phyloP scores from a whole-genome alignment of 2,113 vertebrate species.

The Aegithalos caudatus region DNA sequence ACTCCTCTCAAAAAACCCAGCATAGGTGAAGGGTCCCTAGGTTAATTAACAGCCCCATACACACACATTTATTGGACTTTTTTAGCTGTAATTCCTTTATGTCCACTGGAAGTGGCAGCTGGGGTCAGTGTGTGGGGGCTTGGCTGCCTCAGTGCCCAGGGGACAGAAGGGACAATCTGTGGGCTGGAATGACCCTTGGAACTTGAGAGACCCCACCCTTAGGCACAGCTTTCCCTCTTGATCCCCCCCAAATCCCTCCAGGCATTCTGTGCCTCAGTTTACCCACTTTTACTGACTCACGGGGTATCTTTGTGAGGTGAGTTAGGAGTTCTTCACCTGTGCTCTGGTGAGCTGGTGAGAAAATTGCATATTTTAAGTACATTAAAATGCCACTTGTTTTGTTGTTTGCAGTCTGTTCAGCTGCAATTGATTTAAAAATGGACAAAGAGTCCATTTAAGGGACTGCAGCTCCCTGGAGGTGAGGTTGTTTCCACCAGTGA shows the following conservation, averaged over 20 bases:
- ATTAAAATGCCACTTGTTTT: background rate
- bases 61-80: background rate
- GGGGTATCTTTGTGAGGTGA: background rate
- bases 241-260: background rate
- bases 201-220: background rate
- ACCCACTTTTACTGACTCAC: background rate
- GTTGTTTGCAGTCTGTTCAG: background rate
- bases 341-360: background rate
- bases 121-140: background rate
- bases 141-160: background rate
- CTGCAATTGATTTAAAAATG: background rate
- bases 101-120: background rate
- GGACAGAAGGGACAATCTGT: background rate
- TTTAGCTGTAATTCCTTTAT: background rate
- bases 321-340: background rate
- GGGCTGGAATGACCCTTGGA: background rate
- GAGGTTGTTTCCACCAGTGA: background rate
- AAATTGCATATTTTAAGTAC: background rate
- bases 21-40: background rate
- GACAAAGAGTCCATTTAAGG: background rate
- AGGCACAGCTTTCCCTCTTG: background rate
- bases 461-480: background rate
- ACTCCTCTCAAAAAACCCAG: background rate
- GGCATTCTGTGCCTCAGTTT: background rate
- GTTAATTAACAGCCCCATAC: background rate